Evolutionary conservation across 1,140 invertebrate species (phyloP).

Genomic region (Sycophaga agraensis): DNA sequence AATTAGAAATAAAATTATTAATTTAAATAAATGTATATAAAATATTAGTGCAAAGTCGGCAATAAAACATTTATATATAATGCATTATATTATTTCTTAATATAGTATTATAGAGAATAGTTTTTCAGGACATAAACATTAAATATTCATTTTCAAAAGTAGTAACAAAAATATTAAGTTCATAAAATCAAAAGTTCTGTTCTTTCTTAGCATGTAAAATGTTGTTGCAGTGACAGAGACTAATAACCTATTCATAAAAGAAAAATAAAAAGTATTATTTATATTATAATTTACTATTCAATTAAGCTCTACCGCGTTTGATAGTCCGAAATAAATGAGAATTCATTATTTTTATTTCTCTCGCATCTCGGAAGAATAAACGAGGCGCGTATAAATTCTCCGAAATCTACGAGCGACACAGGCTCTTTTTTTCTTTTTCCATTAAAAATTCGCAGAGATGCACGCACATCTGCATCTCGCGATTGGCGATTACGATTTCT

Average conservation of each 20-base stretch:
- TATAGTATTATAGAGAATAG: no score
- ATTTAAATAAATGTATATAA: no score
- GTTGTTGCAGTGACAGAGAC: no score
- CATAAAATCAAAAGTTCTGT: no score
- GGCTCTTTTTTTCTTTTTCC: constrained; percentile 9
- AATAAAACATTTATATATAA: no score
- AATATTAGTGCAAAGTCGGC: no score
- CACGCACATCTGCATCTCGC: constrained; percentile 25
- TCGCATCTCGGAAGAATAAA: constrained; percentile 20
- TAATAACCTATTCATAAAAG: not conserved
- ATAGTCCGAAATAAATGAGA: constrained; percentile 18
- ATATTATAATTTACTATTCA: constrained; percentile 25
- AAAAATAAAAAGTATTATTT: constrained; percentile 1
- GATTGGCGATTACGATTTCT: constrained; percentile 29
- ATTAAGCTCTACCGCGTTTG: constrained; percentile 20
- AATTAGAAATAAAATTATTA: no score
- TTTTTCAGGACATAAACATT: no score
- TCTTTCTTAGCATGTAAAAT: no score
- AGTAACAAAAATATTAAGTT: no score
- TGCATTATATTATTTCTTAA: no score
- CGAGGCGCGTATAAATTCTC: constrained; percentile 20
- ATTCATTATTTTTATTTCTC: constrained; percentile 4
- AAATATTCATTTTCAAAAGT: no score
- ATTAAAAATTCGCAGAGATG: constrained; percentile 24
- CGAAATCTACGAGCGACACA: constrained; percentile 25